Conservation (phyloP, 2,797 vertebrate species). For the Ptychobarbus kaznakovi region DNA sequence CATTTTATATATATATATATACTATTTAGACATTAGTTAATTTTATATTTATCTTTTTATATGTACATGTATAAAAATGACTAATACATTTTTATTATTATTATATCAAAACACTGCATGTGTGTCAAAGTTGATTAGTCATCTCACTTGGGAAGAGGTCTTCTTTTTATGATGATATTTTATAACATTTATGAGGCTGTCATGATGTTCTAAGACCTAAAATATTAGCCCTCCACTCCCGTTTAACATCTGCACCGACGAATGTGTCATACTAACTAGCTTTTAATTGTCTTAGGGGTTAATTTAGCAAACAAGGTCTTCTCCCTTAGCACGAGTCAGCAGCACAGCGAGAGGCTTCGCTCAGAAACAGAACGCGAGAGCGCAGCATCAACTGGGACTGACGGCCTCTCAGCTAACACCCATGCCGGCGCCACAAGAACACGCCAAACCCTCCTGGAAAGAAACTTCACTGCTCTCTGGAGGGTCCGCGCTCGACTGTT, state of each 20-base stretch:
- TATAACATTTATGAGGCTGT: slow-evolving; percentile 28
- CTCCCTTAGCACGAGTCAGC: slow-evolving; percentile 50
- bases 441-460: slow-evolving; percentile 71
- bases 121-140: slow-evolving; percentile 10
- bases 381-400: slow-evolving; percentile 63
- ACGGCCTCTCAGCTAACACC: slow-evolving; percentile 64
- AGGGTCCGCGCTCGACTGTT: slow-evolving; percentile 70
- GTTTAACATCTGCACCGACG: slow-evolving; percentile 13
- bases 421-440: slow-evolving; percentile 74
- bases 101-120: neutral
- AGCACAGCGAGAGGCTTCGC: slow-evolving; percentile 38
- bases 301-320: slow-evolving; percentile 48
- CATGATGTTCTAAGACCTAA: slow-evolving; percentile 37
- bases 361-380: slow-evolving; percentile 53
- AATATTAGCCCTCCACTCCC: slow-evolving; percentile 28
- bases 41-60: neutral
- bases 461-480: slow-evolving; percentile 80
- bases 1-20: no score
- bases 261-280: slow-evolving; percentile 49
- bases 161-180: neutral
- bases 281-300: slow-evolving; percentile 31
- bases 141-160: slow-evolving; percentile 1
- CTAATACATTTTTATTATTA: neutral
- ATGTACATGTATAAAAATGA: neutral
- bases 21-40: no score